Evolutionary conservation across 2,797 vertebrate species (phyloP).

Genomic region (Clarias platycephalus): DNA sequence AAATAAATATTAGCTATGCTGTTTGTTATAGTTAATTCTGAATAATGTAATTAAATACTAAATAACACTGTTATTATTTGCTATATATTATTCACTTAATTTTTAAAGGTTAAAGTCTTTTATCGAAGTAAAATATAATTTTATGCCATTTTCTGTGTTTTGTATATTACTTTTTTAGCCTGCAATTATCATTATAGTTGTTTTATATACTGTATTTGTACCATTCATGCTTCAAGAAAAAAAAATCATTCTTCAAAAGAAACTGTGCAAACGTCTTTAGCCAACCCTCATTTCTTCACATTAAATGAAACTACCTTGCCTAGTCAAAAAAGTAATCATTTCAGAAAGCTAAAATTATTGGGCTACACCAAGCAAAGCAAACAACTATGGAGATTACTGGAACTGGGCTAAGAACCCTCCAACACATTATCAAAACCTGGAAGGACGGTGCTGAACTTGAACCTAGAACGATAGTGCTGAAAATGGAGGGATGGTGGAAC

Average conservation of each 20-base stretch:
- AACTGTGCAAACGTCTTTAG: too few relatives aligned
- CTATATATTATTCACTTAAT: neutral
- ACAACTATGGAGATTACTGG: too few relatives aligned
- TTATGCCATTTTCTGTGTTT: neutral
- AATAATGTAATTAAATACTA: neutral
- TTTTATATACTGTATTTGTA: neutral
- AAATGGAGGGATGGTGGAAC: too few relatives aligned
- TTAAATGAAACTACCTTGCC: too few relatives aligned
- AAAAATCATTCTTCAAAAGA: neutral
- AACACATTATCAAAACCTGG: too few relatives aligned
- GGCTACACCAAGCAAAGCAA: too few relatives aligned
- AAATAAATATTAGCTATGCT: constrained; percentile 19
- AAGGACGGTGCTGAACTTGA: too few relatives aligned
- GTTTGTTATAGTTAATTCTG: neutral
- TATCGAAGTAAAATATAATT: neutral
- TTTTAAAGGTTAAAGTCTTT: neutral
- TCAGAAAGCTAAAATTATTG: too few relatives aligned
- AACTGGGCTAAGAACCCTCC: too few relatives aligned
- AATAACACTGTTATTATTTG: neutral
- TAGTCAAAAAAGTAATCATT: too few relatives aligned
- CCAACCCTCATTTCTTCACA: too few relatives aligned
- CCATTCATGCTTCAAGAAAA: neutral
- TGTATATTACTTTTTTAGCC: neutral
- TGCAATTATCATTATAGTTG: neutral
- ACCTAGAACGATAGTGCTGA: too few relatives aligned